Evolutionary conservation across 35 echinoderm and acorn worm species (phyloP), one percentile per base, ranked within the genome.

Genomic region (Anneissia japonica): DNA sequence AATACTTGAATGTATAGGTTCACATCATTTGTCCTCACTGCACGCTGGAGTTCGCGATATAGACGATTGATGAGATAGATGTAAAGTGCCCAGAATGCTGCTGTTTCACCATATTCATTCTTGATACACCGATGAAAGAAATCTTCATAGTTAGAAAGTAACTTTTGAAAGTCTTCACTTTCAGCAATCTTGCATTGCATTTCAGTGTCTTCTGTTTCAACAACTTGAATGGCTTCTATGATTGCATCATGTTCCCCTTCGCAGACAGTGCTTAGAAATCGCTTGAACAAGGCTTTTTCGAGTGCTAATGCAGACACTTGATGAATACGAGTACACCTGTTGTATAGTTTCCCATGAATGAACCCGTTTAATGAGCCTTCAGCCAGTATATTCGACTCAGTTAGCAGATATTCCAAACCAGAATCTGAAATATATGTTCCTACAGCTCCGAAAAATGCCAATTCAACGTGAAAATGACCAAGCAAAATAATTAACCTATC

Each of bases 371-470:
- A 72, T 79, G 92, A 94, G 19, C 92, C 92, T 32, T 90, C 78
- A 14, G 82, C 87, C 38, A 94, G 84, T 34, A 90, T 83, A 31
- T 26, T 26, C 5, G 51, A 6, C 26, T 64, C 51, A 11, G 51
- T 64, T 64, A 64, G 19, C 2, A 64, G 7, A 23, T 94, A 91
- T 75, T 84, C 79, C 79, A 87, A 41, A 14, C 88, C 88, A 34
- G 93, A 94, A 87, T 94, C 84, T 76, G 39, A 41, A 79, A 94
- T 80, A 79, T 87, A 91, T 38, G 93, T 94, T 84, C 93, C 93
- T 40, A 91, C 32, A 37, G 84, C 88, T 82, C 81, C 85, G 90
- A 94, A 94, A 80, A 84, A 94, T 23, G 28, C 28, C 28, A 64
- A 64, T 64, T 13, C 51, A 30, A 75, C 23, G 9, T 28, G 93